Conservation (phyloP, 2,888 invertebrate genomes). For the Scaptomyza caliginosa region DNA sequence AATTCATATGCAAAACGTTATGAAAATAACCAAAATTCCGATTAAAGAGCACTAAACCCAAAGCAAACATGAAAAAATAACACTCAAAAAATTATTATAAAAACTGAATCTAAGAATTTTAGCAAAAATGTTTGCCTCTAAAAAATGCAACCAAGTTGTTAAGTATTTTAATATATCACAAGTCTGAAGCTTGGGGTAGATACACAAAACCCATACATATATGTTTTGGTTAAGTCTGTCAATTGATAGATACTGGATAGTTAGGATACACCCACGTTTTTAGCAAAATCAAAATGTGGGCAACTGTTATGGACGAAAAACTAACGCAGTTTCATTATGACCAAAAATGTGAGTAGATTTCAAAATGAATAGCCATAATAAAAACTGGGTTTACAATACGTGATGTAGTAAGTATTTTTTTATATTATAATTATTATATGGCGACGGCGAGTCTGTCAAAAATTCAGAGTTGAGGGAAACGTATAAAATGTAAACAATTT, state of each 20-base stretch:
- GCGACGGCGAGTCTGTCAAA: conserved; percentile 65
- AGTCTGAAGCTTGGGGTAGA: no score
- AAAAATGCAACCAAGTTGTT: no score
- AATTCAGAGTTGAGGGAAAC: conserved; percentile 2
- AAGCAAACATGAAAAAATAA: no score
- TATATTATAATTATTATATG: conserved; percentile 43
- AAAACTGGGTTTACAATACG: conserved; percentile 28
- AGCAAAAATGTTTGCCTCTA: no score
- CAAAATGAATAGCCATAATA: conserved; percentile 35
- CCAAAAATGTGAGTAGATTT: conserved; percentile 31
- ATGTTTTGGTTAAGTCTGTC: neutral
- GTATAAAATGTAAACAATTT: conserved; percentile 30
- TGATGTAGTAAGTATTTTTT: conserved; percentile 19
- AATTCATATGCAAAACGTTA: no score
- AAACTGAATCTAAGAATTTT: no score
- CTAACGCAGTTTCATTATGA: conserved; percentile 55
- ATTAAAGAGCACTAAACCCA: no score
- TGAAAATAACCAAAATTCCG: no score
- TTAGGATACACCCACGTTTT: conserved; percentile 43
- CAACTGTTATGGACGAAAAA: conserved; percentile 41
- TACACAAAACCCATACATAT: neutral
- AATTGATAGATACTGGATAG: conserved; percentile 37
- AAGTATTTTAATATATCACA: no score
- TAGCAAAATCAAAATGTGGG: conserved; percentile 35
- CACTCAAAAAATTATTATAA: no score